Conservation (phyloP, 1,140 invertebrate species). For the Patella vulgata region DNA sequence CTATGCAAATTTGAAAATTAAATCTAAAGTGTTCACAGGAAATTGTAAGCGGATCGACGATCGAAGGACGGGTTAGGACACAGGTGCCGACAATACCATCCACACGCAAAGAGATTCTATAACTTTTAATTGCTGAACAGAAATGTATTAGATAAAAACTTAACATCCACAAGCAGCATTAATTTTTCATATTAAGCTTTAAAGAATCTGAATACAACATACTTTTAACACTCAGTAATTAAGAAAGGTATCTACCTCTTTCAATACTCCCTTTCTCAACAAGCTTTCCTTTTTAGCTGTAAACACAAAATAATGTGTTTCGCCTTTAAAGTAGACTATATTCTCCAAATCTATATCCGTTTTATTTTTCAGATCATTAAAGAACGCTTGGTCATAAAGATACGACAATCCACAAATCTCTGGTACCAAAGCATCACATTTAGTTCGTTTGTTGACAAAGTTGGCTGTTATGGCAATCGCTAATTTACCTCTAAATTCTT, state of each 20-base stretch:
- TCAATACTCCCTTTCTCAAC: slow-evolving; percentile 88
- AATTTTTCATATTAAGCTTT: no score
- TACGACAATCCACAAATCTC: slow-evolving; percentile 96
- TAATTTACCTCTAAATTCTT: slow-evolving; percentile 94
- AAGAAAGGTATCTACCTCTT: slow-evolving; percentile 73
- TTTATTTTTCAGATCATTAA: slow-evolving; percentile 78
- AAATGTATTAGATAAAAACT: no score
- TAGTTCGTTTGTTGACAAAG: slow-evolving; percentile 90
- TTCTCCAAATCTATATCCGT: slow-evolving; percentile 97
- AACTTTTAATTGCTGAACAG: no score
- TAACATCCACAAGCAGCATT: no score
- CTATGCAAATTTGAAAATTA: no score
- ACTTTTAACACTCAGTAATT: no score
- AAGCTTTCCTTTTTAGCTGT: slow-evolving; percentile 95
- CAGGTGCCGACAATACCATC: no score
- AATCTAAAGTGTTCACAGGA: no score
- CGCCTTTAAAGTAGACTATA: slow-evolving; percentile 95
- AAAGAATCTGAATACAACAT: no score
- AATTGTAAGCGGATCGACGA: no score
- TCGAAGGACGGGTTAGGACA: no score
- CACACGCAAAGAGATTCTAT: no score
- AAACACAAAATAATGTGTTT: slow-evolving; percentile 99
- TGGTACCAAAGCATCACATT: slow-evolving; percentile 89
- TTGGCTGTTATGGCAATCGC: slow-evolving; percentile 98
- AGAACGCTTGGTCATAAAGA: slow-evolving; percentile 96